A percentile compares a stretch with the other conserved stretches of the same genome.
phyloP scores from a whole-genome alignment of 2,113 vertebrate genomes.

The Leptobrachium ailaonicum region DNA sequence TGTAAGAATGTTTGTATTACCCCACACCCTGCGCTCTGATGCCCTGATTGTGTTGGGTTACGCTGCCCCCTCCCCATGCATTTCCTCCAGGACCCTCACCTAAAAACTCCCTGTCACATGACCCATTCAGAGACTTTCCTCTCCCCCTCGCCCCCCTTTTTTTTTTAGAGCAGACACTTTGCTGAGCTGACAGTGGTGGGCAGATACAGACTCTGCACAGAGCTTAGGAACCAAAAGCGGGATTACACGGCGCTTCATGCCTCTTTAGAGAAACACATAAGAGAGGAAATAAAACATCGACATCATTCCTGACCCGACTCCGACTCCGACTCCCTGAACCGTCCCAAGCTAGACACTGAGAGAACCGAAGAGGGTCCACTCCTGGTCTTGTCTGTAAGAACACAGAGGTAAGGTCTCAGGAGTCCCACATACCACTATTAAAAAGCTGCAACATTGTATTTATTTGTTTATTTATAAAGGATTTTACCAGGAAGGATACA shows the following conservation, averaged over 20 bases:
- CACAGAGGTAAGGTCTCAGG: neutral
- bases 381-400: neutral
- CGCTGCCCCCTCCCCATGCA: slow-evolving; percentile 1
- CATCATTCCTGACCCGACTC: no score
- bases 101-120: slow-evolving; percentile 29
- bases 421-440: no score
- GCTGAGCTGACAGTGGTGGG: slow-evolving; percentile 22
- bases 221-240: slow-evolving; percentile 10
- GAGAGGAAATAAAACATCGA: neutral
- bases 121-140: neutral
- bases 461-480: no score
- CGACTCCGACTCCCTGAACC: neutral
- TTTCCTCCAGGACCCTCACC: slow-evolving; percentile 28
- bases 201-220: slow-evolving; percentile 11
- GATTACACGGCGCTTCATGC: slow-evolving; percentile 21
- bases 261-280: slow-evolving; percentile 17
- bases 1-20: slow-evolving; percentile 12
- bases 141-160: slow-evolving; percentile 5
- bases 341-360: neutral
- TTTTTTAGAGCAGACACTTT: slow-evolving; percentile 4
- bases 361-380: neutral
- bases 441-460: no score
- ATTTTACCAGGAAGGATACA: no score
- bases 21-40: neutral
- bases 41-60: neutral